A percentile compares a stretch with the other conserved stretches of the same genome.
These are phyloP conservation scores for Gallinago undulata DNA, from an alignment of 2,113 vertebrate species.

Conservation along the genomic window DNA sequence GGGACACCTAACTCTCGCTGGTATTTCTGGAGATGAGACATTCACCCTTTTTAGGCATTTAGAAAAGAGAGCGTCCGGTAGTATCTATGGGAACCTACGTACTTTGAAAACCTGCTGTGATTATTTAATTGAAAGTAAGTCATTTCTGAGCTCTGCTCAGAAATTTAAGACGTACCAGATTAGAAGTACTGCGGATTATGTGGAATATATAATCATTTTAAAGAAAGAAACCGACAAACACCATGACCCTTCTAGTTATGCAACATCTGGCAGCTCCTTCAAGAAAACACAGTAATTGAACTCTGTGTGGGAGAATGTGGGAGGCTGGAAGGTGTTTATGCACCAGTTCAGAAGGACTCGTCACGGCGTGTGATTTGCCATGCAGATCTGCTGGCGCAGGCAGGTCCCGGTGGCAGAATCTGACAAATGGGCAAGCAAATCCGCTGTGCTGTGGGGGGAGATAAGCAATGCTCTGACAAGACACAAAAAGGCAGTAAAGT, in stretches of 20 bases:
- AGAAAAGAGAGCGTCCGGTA: not conserved
- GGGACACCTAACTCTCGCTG: not conserved
- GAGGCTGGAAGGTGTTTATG: not conserved
- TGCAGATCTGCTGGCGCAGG: not conserved
- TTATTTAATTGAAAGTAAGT: not conserved
- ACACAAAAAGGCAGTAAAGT: not conserved
- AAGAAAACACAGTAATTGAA: not conserved
- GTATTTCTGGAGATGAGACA: not conserved
- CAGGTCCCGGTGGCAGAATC: not conserved
- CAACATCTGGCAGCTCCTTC: not conserved
- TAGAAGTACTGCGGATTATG: not conserved
- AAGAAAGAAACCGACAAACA: not conserved
- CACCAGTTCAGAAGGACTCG: not conserved
- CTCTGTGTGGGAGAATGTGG: not conserved
- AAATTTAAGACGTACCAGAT: not conserved
- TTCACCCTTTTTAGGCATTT: not conserved
- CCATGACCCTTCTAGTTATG: not conserved
- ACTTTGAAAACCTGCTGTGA: not conserved
- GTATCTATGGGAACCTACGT: not conserved
- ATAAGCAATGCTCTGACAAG: slow-evolving; percentile 15
- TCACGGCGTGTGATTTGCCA: not conserved
- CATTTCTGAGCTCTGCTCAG: not conserved
- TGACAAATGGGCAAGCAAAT: slow-evolving; percentile 48
- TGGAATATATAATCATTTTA: not conserved
- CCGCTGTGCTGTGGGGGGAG: not conserved